Base-by-base conservation (phyloP, 2,113 vertebrate species). In the Propithecus coquereli region DNA sequence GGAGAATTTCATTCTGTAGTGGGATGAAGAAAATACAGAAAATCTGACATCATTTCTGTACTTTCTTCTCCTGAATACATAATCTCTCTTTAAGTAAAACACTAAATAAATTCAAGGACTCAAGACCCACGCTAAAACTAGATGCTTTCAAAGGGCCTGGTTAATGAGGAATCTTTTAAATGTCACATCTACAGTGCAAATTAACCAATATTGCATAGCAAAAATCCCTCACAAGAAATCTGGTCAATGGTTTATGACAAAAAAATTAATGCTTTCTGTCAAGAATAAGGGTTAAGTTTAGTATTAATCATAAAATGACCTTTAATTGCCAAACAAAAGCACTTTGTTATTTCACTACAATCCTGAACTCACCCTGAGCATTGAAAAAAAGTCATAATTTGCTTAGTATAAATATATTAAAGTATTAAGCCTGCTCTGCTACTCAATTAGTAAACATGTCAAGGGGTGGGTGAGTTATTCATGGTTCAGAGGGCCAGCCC, bases 371-470 rank as follows among this genome's bases (percentile, higher is more conserved):
- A 98, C 96, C 97, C 97, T 96, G 97, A 98, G 94, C 98, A 94
- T 79, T 93, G 90, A 97, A 97, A 96, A 98, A 98, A 96, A 98
- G 98, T 97, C 97, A 97, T 98, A 98, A 98, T 98, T 98, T 98
- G 98, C 98, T 98, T 98, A 98, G 98, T 98, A 98, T 97, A 98
- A 98, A 98, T 98, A 98, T 97, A 98, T 98, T 97, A 98, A 99
- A 98, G 98, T 99, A 99, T 99, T 98, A 99, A 99, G 98, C 99
- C 98, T 96, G 96, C 97, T 99, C 99, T 98, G 99, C 98, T 99
- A 99, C 98, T 98, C 98, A 99, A 98, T 99, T 99, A 99, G 99
- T 99, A 99, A 99, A 99, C 99, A 99, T 99, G 99, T 99, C 99
- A 99, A 99, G 99, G 99, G 99, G 99, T 98, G 99, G 99, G 99